Base-by-base conservation (phyloP, 1,140 invertebrate genomes). In the Gonioctena quinquepunctata region DNA sequence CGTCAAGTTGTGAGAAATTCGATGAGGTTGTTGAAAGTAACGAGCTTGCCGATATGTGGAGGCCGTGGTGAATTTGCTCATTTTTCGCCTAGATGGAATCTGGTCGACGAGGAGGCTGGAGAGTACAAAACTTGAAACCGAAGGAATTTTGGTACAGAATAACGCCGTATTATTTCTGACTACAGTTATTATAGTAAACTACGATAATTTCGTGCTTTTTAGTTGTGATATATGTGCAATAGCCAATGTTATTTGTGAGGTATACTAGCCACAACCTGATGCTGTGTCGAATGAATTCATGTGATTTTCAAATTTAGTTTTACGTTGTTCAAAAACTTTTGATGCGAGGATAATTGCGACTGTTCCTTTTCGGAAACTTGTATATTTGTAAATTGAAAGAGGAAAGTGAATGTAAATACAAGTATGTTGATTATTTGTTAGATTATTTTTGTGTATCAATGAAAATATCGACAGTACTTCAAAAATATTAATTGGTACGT, bases 11-110 rank as follows among this genome's bases (percentile, higher is more conserved):
- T 19, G 54, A 33, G 33, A 72, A 19, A 27, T 49, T 27, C n/a
- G 22, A 69, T 22, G 68, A 18, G 49, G 68, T 49, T 6, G 26
- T 28, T 27, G 76, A 73, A 48, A 79, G 79, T 68, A 76, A 80
- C 27, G 27, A 60, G 16, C 48, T 68, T 48, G 78, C 78, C 18
- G 73, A 65, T 70, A 80, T 81, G 79, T 81, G 79, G 79, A 75
- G 79, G 60, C 79, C 79, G 50, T 81, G 79, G 79, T 81, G 75
- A 54, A 69, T 65, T 63, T 11, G 19, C n/a, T n/a, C n/a, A n/a
- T n/a, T n/a, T n/a, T n/a, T n/a, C n/a, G n/a, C n/a, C n/a, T n/a
- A n/a, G 18, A 23, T 21, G 18, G 19, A 18, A 23, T 54, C 19
- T 54, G 52, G 52, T 54, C 18, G 52, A 23, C 52, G n/a, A 11